Evolutionary conservation across 2,888 invertebrate species (phyloP).

Genomic region (Acleris sparsana): DNA sequence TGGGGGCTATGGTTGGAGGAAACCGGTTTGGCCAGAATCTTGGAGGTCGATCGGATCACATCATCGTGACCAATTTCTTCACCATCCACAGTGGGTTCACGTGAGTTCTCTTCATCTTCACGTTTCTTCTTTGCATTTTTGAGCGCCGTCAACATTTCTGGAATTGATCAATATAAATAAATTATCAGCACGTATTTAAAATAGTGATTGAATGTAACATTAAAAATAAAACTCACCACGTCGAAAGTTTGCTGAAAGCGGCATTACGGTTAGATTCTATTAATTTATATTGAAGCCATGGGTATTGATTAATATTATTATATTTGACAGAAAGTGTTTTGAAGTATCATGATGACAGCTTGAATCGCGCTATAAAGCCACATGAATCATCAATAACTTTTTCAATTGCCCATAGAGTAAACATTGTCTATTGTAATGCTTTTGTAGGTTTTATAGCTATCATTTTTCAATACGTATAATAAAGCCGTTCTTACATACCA

Average conservation of each 20-base stretch:
- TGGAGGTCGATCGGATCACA: constrained; percentile 9
- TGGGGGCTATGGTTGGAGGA: constrained; percentile 4
- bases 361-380: constrained; percentile 4
- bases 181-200: too few relatives aligned
- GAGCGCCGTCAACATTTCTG: constrained; percentile 69
- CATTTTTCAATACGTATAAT: too few relatives aligned
- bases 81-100: constrained; percentile 18
- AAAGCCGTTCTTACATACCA: too few relatives aligned
- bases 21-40: constrained; percentile 22
- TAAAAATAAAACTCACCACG: constrained; percentile 55
- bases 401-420: constrained; percentile 23
- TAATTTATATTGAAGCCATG: background rate
- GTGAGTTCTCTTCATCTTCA: constrained; percentile 42
- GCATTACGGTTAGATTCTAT: constrained; percentile 50
- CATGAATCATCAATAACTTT: constrained; percentile 14
- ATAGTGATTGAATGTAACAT: background rate
- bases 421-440: background rate
- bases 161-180: constrained; percentile 8
- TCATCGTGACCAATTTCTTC: background rate
- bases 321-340: constrained; percentile 1
- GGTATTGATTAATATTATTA: too few relatives aligned
- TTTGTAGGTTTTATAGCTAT: too few relatives aligned
- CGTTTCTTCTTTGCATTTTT: constrained; percentile 67
- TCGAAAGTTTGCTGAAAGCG: constrained; percentile 68
- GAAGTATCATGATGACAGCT: constrained; percentile 4